These are phyloP conservation scores for Oryzaephilus surinamensis DNA, from an alignment of 1,140 invertebrate species.

Conservation along the genomic window DNA sequence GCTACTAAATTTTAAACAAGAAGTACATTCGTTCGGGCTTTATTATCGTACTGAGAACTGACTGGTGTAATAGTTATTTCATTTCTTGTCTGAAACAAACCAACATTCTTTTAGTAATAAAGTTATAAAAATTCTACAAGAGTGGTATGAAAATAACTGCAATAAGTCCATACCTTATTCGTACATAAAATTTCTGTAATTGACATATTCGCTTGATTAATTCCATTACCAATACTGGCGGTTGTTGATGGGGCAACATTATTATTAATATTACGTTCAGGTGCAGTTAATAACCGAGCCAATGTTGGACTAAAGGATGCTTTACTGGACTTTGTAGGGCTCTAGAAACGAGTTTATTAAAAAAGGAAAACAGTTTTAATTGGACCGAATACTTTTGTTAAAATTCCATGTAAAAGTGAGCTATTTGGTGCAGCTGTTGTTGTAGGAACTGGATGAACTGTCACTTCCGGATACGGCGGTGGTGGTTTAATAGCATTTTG, in stretches of 20 bases:
- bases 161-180: constrained; percentile 43
- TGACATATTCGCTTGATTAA: constrained; percentile 38
- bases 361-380: background rate
- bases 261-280: constrained; percentile 40
- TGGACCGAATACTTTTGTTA: constrained; percentile 51
- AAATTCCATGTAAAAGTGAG: constrained; percentile 62
- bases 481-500: constrained; percentile 36
- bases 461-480: constrained; percentile 66
- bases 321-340: constrained; percentile 36
- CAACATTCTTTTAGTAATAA: background rate
- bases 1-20: background rate
- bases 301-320: constrained; percentile 65
- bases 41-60: constrained; percentile 26
- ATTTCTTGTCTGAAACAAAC: constrained; percentile 27
- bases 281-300: constrained; percentile 63
- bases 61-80: constrained; percentile 51
- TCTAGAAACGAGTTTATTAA: constrained; percentile 15
- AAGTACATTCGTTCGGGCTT: constrained; percentile 17
- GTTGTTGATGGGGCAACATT: constrained; percentile 13
- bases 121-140: too few species aligned
- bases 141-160: too few species aligned
- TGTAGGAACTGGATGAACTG: constrained; percentile 53
- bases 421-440: constrained; percentile 39
- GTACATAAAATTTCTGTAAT: constrained; percentile 49
- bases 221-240: constrained; percentile 7